phyloP scores from a whole-genome alignment of 92 coral and sea anemone genomes.

The Umimayanthus kanabou region DNA sequence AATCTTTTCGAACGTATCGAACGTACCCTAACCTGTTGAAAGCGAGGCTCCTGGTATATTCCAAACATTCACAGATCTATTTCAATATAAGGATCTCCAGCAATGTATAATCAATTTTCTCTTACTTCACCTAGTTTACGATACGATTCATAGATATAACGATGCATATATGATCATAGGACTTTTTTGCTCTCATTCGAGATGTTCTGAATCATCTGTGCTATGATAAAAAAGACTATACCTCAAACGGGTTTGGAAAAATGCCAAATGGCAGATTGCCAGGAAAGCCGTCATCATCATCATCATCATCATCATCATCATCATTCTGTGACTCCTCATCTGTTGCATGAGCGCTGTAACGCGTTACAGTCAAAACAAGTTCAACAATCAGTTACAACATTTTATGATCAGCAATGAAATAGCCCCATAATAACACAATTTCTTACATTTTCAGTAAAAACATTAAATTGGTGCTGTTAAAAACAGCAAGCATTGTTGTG shows the following conservation, averaged over 20 bases:
- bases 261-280: conserved; percentile 6
- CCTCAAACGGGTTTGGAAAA: conserved; percentile 35
- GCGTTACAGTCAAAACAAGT: not conserved
- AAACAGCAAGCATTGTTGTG: too few species aligned
- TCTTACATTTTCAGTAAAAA: too few species aligned
- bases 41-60: not conserved
- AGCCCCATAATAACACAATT: not conserved
- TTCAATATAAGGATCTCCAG: not conserved
- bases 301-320: conserved; percentile 35
- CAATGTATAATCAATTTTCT: too few species aligned
- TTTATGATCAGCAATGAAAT: not conserved
- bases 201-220: not conserved
- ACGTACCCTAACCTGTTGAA: too few species aligned
- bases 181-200: not conserved
- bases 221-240: not conserved
- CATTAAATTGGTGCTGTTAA: too few species aligned
- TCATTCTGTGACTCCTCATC: conserved; percentile 8
- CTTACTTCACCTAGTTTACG: not conserved
- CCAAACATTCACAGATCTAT: too few species aligned
- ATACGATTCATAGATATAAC: not conserved
- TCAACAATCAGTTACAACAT: not conserved
- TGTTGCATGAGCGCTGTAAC: conserved; percentile 11
- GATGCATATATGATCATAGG: too few species aligned
- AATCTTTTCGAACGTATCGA: too few species aligned
- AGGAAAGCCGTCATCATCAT: conserved; percentile 7